Base-by-base conservation (phyloP, 2,888 invertebrate species). In the Eupeodes luniger region DNA sequence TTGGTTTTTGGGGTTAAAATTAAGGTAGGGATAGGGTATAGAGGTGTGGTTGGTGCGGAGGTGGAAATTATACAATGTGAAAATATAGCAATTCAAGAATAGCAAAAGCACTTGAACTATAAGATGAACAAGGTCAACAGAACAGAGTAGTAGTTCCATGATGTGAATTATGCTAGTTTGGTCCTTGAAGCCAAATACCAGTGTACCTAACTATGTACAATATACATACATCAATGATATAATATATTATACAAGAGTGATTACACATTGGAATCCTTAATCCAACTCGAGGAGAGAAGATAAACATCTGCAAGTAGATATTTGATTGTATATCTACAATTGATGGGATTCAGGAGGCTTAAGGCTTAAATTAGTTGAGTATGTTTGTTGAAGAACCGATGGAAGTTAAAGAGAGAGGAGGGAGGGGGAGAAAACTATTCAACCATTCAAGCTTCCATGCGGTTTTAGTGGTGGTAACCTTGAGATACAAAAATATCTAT, bases 101-200 rank as follows among this genome's bases (percentile, higher is more conserved):
- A 79, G 53, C 74, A 34, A 79, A 76, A 70, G 84, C 49, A 79
- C 82, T 86, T 82, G 82, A 78, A 75, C 78, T 59, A 59, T 47
- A 27, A 66, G 57, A 62, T 47, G 66, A 75, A 83, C 86, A 86
- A 86, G 86, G 86, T 86, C 83, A 86, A 79, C 75, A 80, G 27
- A 27, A 40, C 40, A 40, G 40, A 40, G 40, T 40, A 40, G 40
- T 1, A 4, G 0, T 27, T 61, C 40, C 74, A 66, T 51, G 64
- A 47, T 66, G 66, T 64, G 81, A 70, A 85, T 49, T 75, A 64
- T 76, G 55, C 69, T 62, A 75, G 66, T 81, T 75, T 47, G 44
- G 74, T 61, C 67, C 62, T 81, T 76, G 40, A 78, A 75, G 57
- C 55, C 67, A 79, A 74, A 85, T 74, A 80, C 70, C 51, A 16